A percentile compares a stretch with the other conserved stretches of the same genome.
Evolutionary conservation across 2,113 vertebrate species (phyloP).

Genomic region (Zootoca vivipara): DNA sequence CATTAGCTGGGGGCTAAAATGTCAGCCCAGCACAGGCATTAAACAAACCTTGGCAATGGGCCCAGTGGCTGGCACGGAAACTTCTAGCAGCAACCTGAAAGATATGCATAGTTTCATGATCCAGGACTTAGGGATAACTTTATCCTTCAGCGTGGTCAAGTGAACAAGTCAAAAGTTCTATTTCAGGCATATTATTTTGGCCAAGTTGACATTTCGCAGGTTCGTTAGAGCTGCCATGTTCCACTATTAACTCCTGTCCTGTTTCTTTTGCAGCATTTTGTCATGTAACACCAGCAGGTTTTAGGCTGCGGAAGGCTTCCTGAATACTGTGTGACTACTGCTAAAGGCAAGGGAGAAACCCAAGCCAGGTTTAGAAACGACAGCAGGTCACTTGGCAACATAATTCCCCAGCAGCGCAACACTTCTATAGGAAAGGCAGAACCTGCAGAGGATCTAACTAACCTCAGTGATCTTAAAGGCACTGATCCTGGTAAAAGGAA

Average conservation of each 20-base stretch:
- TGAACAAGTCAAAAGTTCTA: neutral
- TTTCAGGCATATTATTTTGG: neutral
- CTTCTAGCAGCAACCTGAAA: conserved; percentile 40
- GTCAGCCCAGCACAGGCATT: conserved; percentile 51
- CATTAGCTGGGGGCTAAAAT: conserved; percentile 60
- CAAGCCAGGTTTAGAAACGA: too few species aligned
- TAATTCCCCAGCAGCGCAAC: too few species aligned
- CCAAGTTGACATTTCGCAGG: neutral
- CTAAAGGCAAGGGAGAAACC: too few species aligned
- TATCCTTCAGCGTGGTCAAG: neutral
- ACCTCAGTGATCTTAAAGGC: neutral
- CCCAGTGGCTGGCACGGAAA: conserved; percentile 16
- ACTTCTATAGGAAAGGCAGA: neutral
- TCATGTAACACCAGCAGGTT: neutral
- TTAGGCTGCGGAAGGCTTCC: neutral
- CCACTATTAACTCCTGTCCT: neutral
- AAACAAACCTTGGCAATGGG: conserved; percentile 53
- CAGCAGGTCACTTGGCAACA: too few species aligned
- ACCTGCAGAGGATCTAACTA: neutral
- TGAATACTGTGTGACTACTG: neutral
- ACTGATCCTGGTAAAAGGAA: too few species aligned
- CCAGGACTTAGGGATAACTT: conserved; percentile 11
- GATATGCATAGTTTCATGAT: conserved; percentile 40
- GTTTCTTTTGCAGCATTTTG: neutral
- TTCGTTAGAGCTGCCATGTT: neutral